These are phyloP conservation scores for Pristionchus fissidentatus DNA, from an alignment of 2,888 invertebrate genomes.

Conservation along the genomic window DNA sequence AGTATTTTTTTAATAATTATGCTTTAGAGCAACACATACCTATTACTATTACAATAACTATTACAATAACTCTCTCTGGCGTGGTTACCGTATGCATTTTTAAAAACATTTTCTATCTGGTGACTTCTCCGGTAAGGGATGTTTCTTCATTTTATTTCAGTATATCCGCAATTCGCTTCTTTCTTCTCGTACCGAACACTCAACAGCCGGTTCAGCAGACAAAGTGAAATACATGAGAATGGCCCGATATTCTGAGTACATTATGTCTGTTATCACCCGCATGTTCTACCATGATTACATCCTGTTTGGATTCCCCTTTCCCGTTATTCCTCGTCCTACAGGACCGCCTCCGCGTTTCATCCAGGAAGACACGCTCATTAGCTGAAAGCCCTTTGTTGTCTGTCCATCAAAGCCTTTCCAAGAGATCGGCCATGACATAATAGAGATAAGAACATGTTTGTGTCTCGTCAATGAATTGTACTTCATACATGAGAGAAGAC, in stretches of 20 bases:
- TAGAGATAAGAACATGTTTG: too few relatives aligned
- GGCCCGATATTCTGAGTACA: constrained; percentile 22
- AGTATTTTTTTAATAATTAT: too few relatives aligned
- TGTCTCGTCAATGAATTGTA: background rate
- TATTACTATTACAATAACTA: too few relatives aligned
- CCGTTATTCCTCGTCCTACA: background rate
- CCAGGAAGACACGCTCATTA: background rate
- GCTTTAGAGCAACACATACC: too few relatives aligned
- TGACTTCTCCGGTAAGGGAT: too few relatives aligned
- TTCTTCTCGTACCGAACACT: background rate
- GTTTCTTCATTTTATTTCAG: too few relatives aligned
- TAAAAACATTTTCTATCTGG: too few relatives aligned
- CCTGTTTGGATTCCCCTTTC: constrained; percentile 33
- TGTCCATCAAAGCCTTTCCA: too few relatives aligned
- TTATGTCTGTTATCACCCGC: constrained; percentile 16
- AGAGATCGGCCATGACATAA: too few relatives aligned
- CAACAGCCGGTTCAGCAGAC: background rate
- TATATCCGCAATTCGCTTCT: background rate
- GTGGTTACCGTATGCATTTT: too few relatives aligned
- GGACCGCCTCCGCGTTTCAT: constrained; percentile 4
- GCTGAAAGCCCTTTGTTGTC: background rate
- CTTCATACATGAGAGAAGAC: background rate
- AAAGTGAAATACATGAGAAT: constrained; percentile 9
- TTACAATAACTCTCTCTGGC: too few relatives aligned
- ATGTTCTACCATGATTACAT: constrained; percentile 45